These are phyloP conservation scores for Tenthredo notha DNA, from an alignment of 2,888 invertebrate genomes.

Conservation along the genomic window DNA sequence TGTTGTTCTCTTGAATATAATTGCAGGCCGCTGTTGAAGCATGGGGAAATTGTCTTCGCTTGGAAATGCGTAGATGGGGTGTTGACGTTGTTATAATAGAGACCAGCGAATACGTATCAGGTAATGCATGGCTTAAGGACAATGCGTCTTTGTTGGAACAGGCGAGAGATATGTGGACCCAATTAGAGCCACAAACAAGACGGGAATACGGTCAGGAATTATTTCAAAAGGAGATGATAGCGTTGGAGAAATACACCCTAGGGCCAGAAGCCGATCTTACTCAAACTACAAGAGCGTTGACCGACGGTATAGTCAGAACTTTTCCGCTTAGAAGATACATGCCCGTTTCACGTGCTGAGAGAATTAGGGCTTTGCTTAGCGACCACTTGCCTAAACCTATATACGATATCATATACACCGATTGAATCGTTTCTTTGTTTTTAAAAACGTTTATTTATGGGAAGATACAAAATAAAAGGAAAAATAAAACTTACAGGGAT, in stretches of 20 bases:
- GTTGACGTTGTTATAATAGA: slow-evolving; percentile 92
- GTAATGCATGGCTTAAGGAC: slow-evolving; percentile 87
- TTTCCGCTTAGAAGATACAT: slow-evolving; percentile 92
- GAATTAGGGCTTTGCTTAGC: slow-evolving; percentile 89
- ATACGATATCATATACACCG: slow-evolving; percentile 87
- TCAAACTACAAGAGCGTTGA: slow-evolving; percentile 87
- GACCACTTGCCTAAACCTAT: slow-evolving; percentile 90
- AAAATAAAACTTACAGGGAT: neutral
- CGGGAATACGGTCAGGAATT: slow-evolving; percentile 90
- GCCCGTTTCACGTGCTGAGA: slow-evolving; percentile 89
- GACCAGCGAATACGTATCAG: slow-evolving; percentile 91
- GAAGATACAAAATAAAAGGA: neutral
- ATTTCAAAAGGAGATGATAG: slow-evolving; percentile 89
- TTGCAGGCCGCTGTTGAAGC: slow-evolving; percentile 88
- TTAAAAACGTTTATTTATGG: neutral
- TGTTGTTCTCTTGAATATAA: no score
- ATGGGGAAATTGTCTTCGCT: slow-evolving; percentile 88
- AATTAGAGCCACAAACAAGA: slow-evolving; percentile 88
- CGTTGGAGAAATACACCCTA: slow-evolving; percentile 89
- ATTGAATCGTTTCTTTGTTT: slow-evolving; percentile 53
- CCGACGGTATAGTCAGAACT: slow-evolving; percentile 89
- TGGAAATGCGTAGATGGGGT: slow-evolving; percentile 89
- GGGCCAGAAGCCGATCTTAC: slow-evolving; percentile 88
- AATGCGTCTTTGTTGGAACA: slow-evolving; percentile 84
- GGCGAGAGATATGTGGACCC: slow-evolving; percentile 91